phyloP scores from a whole-genome alignment of 1,140 invertebrate species.

The Orchesella cincta region DNA sequence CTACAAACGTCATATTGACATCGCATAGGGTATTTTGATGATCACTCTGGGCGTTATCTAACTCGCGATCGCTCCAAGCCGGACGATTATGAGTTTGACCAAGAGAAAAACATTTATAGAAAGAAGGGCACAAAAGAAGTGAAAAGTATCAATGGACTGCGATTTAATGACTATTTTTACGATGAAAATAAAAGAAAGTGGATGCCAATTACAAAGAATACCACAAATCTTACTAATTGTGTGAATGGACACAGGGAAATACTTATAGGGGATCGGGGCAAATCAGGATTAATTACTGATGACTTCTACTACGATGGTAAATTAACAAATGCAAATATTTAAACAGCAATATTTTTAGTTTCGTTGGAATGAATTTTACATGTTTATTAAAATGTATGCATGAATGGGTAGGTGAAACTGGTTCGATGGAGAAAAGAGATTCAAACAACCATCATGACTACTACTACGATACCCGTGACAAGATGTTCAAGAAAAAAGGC shows the following conservation, averaged over 20 bases:
- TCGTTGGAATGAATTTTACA: too few species aligned
- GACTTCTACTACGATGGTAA: constrained; percentile 14
- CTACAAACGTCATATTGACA: not conserved
- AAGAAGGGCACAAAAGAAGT: not conserved
- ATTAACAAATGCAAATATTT: not conserved
- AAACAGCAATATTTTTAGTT: not conserved
- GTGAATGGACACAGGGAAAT: not conserved
- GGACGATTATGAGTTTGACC: not conserved
- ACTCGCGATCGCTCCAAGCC: not conserved
- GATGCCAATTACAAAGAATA: not conserved
- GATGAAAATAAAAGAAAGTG: not conserved
- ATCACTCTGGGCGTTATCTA: not conserved
- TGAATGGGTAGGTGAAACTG: constrained; percentile 10
- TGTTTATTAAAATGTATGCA: too few species aligned
- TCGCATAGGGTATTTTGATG: constrained; percentile 10
- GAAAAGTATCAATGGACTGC: not conserved
- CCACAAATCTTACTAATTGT: not conserved
- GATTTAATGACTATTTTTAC: constrained; percentile 7
- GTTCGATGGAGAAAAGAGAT: not conserved
- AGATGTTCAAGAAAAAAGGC: not conserved
- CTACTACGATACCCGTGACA: constrained; percentile 6
- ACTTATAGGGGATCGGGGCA: not conserved
- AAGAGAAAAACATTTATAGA: not conserved
- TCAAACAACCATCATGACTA: not conserved
- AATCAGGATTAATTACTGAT: not conserved